phyloP scores from a whole-genome alignment of 2,113 vertebrate genomes.

The Glaucidium brasilianum region DNA sequence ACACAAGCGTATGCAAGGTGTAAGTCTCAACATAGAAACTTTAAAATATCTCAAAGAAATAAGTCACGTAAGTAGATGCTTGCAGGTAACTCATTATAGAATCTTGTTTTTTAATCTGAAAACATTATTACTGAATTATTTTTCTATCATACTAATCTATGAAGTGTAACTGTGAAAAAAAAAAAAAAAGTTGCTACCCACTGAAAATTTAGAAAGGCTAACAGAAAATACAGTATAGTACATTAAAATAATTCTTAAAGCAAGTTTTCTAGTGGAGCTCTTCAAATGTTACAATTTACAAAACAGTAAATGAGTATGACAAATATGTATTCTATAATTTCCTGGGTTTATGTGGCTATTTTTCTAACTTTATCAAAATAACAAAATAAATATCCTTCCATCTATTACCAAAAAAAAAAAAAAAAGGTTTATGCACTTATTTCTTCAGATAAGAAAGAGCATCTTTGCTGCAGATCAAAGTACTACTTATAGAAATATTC shows the following conservation, averaged over 20 bases:
- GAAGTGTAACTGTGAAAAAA: neutral
- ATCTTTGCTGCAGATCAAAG: slow-evolving; percentile 52
- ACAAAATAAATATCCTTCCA: neutral
- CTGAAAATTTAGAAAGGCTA: neutral
- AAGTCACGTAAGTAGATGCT: neutral
- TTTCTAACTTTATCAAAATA: neutral
- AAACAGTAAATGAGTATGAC: neutral
- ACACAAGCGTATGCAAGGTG: fast-evolving
- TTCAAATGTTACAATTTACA: neutral
- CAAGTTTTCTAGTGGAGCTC: neutral
- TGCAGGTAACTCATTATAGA: neutral
- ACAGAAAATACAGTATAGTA: neutral
- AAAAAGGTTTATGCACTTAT: neutral
- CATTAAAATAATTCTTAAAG: neutral
- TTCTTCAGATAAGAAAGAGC: slow-evolving; percentile 39
- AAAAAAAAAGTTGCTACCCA: neutral
- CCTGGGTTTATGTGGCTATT: neutral
- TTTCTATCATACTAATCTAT: neutral
- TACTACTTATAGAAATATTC: slow-evolving; percentile 48
- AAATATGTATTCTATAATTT: neutral
- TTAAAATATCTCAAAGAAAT: neutral
- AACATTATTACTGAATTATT: neutral
- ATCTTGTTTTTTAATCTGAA: neutral
- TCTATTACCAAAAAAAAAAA: neutral
- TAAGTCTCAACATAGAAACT: neutral